Percentiles rank a stretch among this genome's conserved stretches.
Evolutionary conservation across 1,140 invertebrate species (phyloP).

Genomic region (Pararge aegeria): DNA sequence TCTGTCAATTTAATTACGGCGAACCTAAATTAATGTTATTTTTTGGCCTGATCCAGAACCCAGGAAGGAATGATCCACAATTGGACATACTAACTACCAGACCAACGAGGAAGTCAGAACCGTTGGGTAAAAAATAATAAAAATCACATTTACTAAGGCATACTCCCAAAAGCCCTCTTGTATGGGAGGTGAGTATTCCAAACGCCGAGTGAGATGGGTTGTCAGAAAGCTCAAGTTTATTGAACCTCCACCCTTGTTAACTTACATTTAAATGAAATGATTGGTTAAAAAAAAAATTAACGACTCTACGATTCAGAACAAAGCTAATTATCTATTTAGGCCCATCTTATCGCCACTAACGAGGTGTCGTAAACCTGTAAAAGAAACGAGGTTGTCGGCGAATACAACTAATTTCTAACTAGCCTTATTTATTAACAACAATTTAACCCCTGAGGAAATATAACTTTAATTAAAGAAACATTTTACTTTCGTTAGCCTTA

Average conservation of each 20-base stretch:
- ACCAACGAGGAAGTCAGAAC: no score
- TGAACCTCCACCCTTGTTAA: neutral
- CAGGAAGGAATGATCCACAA: no score
- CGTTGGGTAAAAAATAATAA: no score
- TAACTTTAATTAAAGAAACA: conserved; percentile 13
- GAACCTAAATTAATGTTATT: no score
- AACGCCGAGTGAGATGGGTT: neutral
- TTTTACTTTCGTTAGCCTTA: conserved; percentile 6
- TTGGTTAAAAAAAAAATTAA: conserved; percentile 30
- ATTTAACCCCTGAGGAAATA: conserved; percentile 1
- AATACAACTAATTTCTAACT: conserved; percentile 45
- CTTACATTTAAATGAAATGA: conserved; percentile 13
- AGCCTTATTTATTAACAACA: conserved; percentile 48
- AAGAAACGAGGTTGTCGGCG: conserved; percentile 53
- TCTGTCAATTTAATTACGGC: no score
- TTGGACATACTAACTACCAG: no score
- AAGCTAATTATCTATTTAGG: conserved; percentile 74
- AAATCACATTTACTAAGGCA: no score
- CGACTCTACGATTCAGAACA: conserved; percentile 47
- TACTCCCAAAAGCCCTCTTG: no score
- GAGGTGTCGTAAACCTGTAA: conserved; percentile 69
- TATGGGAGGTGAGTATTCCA: no score
- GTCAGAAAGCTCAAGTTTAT: neutral
- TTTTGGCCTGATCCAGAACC: no score
- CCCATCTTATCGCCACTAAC: conserved; percentile 65